A percentile compares a stretch with the other conserved stretches of the same genome.
phyloP scores from a whole-genome alignment of 2,888 invertebrate species.

The Isotomurus palustris region DNA sequence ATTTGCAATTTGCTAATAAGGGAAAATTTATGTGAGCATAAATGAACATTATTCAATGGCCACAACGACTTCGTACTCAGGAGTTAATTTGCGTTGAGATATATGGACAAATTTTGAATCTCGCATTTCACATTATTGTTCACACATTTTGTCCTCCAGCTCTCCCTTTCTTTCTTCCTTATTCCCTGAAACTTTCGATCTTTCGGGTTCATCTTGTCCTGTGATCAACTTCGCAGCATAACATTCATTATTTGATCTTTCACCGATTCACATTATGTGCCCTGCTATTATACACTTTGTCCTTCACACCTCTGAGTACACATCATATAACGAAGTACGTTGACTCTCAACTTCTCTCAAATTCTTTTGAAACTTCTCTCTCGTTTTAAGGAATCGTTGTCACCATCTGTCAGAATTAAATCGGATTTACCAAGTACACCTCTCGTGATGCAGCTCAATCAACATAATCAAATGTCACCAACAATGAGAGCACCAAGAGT shows the following conservation, averaged over 20 bases:
- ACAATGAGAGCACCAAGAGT: slow-evolving; percentile 17
- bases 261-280: too few relatives aligned
- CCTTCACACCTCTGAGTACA: too few relatives aligned
- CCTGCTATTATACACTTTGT: too few relatives aligned
- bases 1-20: slow-evolving; percentile 46
- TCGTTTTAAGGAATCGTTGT: too few relatives aligned
- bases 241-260: too few relatives aligned
- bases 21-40: slow-evolving; percentile 45
- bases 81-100: slow-evolving; percentile 46
- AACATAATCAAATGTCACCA: slow-evolving; percentile 31
- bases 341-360: too few relatives aligned
- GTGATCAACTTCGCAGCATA: too few relatives aligned
- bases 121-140: slow-evolving; percentile 39
- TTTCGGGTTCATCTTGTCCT: too few relatives aligned
- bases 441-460: slow-evolving; percentile 33
- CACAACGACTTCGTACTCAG: slow-evolving; percentile 38
- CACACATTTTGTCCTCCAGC: slow-evolving; percentile 17
- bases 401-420: too few relatives aligned
- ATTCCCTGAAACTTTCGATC: slow-evolving; percentile 20
- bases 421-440: slow-evolving; percentile 5
- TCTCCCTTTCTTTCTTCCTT: slow-evolving; percentile 13
- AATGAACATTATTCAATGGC: slow-evolving; percentile 46
- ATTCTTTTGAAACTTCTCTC: too few relatives aligned
- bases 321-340: too few relatives aligned
- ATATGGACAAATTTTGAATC: slow-evolving; percentile 45